These are phyloP conservation scores for Sclerurus mexicanus DNA, from an alignment of 2,113 vertebrate species.

Conservation along the genomic window DNA sequence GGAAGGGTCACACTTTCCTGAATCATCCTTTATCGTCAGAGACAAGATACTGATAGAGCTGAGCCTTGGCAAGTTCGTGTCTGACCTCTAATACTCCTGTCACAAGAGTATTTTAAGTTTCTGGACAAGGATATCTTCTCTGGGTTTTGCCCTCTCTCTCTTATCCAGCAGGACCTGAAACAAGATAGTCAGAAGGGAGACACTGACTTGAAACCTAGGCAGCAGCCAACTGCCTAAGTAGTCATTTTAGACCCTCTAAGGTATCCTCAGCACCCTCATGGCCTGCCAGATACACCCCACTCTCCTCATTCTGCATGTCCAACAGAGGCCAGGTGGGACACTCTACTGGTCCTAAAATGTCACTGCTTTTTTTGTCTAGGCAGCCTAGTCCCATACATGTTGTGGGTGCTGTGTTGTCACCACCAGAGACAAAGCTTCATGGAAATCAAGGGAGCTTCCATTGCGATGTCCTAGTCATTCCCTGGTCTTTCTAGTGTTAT, in stretches of 20 bases:
- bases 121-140: background rate
- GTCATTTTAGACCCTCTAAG: background rate
- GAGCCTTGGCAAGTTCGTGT: conserved; percentile 12
- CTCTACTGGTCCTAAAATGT: background rate
- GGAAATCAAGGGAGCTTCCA: background rate
- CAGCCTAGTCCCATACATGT: background rate
- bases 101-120: conserved; percentile 21
- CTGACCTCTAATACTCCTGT: conserved; percentile 16
- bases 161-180: background rate
- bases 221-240: background rate
- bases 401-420: background rate
- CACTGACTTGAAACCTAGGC: background rate
- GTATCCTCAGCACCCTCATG: background rate
- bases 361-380: background rate
- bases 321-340: background rate
- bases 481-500: background rate
- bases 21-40: conserved; percentile 18
- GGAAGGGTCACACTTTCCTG: conserved; percentile 33
- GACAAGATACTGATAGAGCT: conserved; percentile 28
- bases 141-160: background rate
- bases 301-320: background rate
- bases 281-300: background rate
- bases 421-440: background rate
- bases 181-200: background rate
- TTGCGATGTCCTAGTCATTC: background rate